phyloP scores from a whole-genome alignment of 2,888 invertebrate genomes.

The Pollenia amentaria region DNA sequence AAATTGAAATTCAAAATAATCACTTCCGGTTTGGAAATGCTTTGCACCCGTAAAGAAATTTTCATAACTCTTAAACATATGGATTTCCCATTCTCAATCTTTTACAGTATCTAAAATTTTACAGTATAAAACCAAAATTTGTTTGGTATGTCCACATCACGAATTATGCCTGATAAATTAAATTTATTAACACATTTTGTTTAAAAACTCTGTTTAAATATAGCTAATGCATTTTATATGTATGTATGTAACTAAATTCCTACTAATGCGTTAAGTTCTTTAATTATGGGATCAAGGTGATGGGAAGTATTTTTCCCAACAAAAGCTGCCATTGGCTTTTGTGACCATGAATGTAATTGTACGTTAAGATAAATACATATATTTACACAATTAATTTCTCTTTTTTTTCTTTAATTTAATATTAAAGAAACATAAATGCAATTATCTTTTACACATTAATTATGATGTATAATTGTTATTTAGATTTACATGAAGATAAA shows the following conservation, averaged over 20 bases:
- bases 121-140: too few relatives aligned
- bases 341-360: slow-evolving; percentile 52
- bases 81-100: too few relatives aligned
- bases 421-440: not conserved
- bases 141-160: too few relatives aligned
- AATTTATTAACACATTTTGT: not conserved
- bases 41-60: too few relatives aligned
- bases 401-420: not conserved
- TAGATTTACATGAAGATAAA: too few relatives aligned
- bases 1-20: too few relatives aligned
- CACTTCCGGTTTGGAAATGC: too few relatives aligned
- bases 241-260: not conserved
- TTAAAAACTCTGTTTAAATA: not conserved
- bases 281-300: slow-evolving; percentile 35
- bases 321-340: slow-evolving; percentile 19
- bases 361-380: slow-evolving; percentile 11
- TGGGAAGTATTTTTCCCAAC: slow-evolving; percentile 44
- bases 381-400: slow-evolving; percentile 13
- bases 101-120: too few relatives aligned
- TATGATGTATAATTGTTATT: too few relatives aligned
- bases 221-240: slow-evolving; percentile 2
- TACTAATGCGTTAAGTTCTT: slow-evolving; percentile 27
- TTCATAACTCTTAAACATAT: too few relatives aligned
- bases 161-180: too few relatives aligned
- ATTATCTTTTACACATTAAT: not conserved